Percentiles rank a stretch among this genome's conserved stretches.
Evolutionary conservation across 2,113 vertebrate species (phyloP).

Genomic region (Rallus limicola): DNA sequence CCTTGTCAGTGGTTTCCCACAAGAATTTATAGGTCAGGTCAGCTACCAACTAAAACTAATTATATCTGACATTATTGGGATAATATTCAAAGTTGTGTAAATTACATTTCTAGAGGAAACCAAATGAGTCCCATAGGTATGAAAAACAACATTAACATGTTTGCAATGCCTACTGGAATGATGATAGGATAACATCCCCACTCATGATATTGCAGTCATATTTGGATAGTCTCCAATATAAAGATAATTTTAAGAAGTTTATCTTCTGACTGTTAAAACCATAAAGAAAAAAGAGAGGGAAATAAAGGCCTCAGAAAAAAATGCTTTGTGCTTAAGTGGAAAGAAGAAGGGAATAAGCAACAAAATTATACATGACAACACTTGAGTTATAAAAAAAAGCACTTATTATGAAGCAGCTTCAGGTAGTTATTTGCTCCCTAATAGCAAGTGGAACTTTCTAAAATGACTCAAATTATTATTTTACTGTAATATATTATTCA

Average conservation of each 20-base stretch:
- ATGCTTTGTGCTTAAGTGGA: background rate
- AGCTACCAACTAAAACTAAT: background rate
- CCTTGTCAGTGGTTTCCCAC: background rate
- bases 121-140: background rate
- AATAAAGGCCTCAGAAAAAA: background rate
- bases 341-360: background rate
- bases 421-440: background rate
- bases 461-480: background rate
- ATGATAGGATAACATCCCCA: background rate
- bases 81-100: background rate
- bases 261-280: background rate
- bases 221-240: background rate
- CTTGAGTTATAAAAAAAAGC: background rate
- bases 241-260: background rate
- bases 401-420: background rate
- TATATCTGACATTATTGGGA: background rate
- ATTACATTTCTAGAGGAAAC: conserved; percentile 18
- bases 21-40: conserved; percentile 15
- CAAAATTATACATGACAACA: background rate
- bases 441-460: background rate
- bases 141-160: background rate
- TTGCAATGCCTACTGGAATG: background rate
- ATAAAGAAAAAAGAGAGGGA: background rate
- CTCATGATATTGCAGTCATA: background rate
- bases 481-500: background rate